Conservation (phyloP, 2,113 vertebrate species). For the Nesogale talazaci region DNA sequence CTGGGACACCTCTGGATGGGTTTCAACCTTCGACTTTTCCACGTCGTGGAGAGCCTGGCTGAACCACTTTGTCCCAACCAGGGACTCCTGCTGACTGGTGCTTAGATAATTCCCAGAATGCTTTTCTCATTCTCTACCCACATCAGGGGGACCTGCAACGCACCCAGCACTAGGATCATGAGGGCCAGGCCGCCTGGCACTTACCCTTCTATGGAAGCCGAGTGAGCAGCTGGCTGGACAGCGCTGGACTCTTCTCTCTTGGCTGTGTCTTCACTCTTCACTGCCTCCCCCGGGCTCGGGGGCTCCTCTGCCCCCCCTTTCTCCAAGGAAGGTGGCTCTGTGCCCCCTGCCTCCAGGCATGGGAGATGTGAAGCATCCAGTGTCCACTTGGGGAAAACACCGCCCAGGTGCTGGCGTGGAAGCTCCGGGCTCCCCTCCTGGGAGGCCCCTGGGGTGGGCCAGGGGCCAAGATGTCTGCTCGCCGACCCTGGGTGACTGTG, state of each 20-base stretch:
- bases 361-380: background rate
- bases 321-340: background rate
- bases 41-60: too few relatives aligned
- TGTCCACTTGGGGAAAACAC: background rate
- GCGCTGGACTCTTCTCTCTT: background rate
- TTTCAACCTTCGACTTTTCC: background rate
- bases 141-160: background rate
- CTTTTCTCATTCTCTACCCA: background rate
- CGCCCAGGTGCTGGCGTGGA: background rate
- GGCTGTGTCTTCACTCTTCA: background rate
- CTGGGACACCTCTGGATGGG: background rate
- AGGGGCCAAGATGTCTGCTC: background rate
- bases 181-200: background rate
- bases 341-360: background rate
- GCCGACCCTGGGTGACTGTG: conserved; percentile 5
- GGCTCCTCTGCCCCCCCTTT: background rate
- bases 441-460: conserved; percentile 1
- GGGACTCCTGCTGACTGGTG: background rate
- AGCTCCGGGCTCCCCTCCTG: background rate
- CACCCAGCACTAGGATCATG: background rate
- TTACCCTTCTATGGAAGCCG: conserved; percentile 51
- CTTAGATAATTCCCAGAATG: background rate
- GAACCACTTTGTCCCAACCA: background rate
- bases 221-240: fast-evolving
- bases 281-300: background rate